phyloP scores from a whole-genome alignment of 2,797 vertebrate genomes.

The Tympanoctomys barrerae region DNA sequence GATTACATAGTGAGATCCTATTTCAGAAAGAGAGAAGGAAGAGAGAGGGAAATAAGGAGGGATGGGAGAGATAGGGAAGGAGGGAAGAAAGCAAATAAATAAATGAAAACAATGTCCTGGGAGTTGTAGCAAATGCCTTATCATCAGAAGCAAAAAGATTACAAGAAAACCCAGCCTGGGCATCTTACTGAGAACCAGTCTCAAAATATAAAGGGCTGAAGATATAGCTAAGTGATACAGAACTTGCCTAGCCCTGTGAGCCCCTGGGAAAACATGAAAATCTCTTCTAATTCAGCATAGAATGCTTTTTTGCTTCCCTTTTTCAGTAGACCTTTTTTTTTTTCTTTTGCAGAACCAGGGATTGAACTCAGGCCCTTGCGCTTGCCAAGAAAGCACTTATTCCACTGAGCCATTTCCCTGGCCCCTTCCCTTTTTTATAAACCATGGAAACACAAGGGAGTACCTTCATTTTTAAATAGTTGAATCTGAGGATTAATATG shows the following conservation, averaged over 20 bases:
- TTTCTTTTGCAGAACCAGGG: no score
- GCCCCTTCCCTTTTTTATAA: neutral
- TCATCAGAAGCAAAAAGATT: neutral
- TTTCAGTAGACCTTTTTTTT: neutral
- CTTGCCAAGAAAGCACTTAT: no score
- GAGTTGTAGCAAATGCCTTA: neutral
- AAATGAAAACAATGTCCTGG: neutral
- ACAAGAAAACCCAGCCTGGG: neutral
- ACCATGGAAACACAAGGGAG: constrained; percentile 1
- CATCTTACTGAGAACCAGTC: neutral
- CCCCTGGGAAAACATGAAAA: neutral
- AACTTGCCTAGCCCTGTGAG: no score
- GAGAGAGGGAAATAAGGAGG: no score
- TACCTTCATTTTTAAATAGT: constrained; percentile 59
- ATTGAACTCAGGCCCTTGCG: no score
- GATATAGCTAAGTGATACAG: neutral
- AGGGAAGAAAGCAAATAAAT: no score
- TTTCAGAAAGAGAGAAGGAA: neutral
- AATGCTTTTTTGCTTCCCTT: neutral
- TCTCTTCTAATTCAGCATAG: constrained; percentile 17
- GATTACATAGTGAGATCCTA: neutral
- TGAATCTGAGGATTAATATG: constrained; percentile 11
- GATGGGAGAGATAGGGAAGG: no score
- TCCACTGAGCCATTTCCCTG: no score
- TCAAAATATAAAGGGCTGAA: neutral